phyloP scores from a whole-genome alignment of 2,888 invertebrate species.

The Diadegma fenestrale region DNA sequence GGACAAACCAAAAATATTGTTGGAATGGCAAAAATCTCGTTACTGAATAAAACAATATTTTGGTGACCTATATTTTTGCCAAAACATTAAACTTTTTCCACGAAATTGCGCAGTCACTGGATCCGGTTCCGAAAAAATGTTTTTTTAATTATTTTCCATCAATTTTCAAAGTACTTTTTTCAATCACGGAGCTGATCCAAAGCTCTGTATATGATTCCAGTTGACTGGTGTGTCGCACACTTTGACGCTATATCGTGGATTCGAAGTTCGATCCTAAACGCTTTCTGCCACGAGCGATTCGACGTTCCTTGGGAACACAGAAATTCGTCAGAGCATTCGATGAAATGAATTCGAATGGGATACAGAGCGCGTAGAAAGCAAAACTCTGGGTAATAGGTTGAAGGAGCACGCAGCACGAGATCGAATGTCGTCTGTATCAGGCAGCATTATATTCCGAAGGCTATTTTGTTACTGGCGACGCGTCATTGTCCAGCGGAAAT shows the following conservation, averaged over 20 bases:
- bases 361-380: constrained; percentile 20
- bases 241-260: background rate
- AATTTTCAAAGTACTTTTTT: background rate
- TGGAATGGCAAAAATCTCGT: too few relatives aligned
- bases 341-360: constrained; percentile 32
- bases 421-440: constrained; percentile 15
- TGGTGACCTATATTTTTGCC: too few relatives aligned
- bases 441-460: constrained; percentile 72
- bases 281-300: constrained; percentile 26
- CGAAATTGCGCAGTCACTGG: too few relatives aligned
- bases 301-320: constrained; percentile 70
- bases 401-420: constrained; percentile 31
- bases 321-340: constrained; percentile 79
- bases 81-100: too few relatives aligned
- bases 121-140: too few relatives aligned
- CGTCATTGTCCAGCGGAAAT: constrained; percentile 82
- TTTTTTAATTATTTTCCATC: too few relatives aligned
- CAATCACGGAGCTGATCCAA: background rate
- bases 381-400: constrained; percentile 24
- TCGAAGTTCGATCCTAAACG: background rate
- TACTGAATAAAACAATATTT: too few relatives aligned
- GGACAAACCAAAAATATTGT: too few relatives aligned
- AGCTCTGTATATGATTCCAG: background rate
- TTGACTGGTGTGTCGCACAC: background rate
- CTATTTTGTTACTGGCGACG: constrained; percentile 74